These are phyloP conservation scores for Yasuhikotakia modesta DNA, from an alignment of 2,797 vertebrate genomes.

Conservation along the genomic window DNA sequence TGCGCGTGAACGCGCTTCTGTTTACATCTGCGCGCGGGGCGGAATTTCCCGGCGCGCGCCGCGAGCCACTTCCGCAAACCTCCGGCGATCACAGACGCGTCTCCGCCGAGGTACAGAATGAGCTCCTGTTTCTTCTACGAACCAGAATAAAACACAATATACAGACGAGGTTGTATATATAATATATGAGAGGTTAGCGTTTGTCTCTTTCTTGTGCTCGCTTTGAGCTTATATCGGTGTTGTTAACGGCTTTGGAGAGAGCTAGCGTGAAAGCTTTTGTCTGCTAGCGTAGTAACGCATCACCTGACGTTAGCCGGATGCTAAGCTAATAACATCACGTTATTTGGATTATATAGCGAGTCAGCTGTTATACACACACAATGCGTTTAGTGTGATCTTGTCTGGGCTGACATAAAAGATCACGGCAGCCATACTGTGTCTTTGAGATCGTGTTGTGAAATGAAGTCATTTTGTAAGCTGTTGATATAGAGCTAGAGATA, in stretches of 20 bases:
- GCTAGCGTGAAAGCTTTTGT: conserved; percentile 41
- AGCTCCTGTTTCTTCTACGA: not conserved
- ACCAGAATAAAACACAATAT: not conserved
- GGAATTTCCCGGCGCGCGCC: conserved; percentile 85
- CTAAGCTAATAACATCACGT: conserved; percentile 44
- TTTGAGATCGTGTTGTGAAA: conserved; percentile 18
- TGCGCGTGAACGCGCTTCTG: conserved; percentile 63
- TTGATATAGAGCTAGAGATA: conserved; percentile 15
- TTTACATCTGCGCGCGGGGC: conserved; percentile 78
- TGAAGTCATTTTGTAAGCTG: conserved; percentile 10
- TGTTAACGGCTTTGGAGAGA: not conserved
- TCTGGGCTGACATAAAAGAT: not conserved
- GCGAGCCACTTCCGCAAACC: conserved; percentile 80
- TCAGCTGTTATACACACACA: conserved; percentile 4
- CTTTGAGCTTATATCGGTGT: not conserved
- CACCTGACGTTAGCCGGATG: conserved; percentile 59
- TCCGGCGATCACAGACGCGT: conserved; percentile 62
- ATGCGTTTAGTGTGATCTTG: conserved; percentile 7
- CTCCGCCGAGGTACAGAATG: conserved; percentile 44
- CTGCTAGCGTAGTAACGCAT: conserved; percentile 52
- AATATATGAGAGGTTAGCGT: too few species aligned
- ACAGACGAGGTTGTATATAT: too few species aligned
- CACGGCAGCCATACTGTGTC: not conserved
- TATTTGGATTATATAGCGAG: conserved; percentile 19
- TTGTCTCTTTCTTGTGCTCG: not conserved